Percentiles rank a stretch among this genome's conserved stretches.
Conservation (phyloP, 2,797 vertebrate genomes). For the Paratrypauchen microcephalus region DNA sequence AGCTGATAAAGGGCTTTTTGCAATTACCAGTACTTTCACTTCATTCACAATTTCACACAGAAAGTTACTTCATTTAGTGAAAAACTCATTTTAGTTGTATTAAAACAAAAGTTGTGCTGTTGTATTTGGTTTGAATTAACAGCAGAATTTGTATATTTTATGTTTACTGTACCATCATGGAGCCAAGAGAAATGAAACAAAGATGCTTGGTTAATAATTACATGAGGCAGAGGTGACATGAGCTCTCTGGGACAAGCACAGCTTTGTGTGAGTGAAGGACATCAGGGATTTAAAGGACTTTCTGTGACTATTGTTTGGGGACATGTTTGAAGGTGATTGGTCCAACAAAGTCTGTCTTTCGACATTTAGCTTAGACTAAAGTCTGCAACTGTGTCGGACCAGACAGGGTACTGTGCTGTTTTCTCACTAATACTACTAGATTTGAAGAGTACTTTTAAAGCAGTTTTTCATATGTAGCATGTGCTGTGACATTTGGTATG, state of each 20-base stretch:
- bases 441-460: no score
- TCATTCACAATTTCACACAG: no score
- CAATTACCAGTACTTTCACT: no score
- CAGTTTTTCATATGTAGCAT: no score
- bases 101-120: neutral
- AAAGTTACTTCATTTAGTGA: neutral
- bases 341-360: neutral
- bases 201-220: constrained; percentile 17
- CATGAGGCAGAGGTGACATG: constrained; percentile 35
- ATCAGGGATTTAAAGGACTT: constrained; percentile 2
- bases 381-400: no score
- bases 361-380: neutral
- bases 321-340: constrained; percentile 26
- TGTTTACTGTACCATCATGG: neutral
- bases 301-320: constrained; percentile 16
- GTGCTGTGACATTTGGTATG: neutral
- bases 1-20: neutral
- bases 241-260: constrained; percentile 31
- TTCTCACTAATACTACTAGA: no score
- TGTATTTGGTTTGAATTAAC: neutral
- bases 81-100: neutral
- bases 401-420: no score
- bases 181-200: neutral
- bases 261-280: constrained; percentile 32
- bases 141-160: neutral